Evolutionary conservation across 2,797 vertebrate genomes (phyloP).

Genomic region (Allobates femoralis): DNA sequence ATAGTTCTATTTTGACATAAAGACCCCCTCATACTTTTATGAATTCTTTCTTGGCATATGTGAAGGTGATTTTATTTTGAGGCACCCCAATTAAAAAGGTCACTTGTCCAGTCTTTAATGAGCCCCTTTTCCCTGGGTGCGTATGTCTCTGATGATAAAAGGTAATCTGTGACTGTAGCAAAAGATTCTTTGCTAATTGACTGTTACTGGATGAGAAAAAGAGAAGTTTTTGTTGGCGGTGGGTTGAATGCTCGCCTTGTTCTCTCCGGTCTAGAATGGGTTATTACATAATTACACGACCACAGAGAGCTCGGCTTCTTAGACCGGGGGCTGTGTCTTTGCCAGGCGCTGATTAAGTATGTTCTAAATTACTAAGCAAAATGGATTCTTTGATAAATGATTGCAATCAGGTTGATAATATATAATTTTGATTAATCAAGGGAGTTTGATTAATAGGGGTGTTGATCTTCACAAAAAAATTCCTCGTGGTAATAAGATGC

Average conservation of each 20-base stretch:
- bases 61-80: too few species aligned
- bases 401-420: constrained; percentile 79
- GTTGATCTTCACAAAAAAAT: constrained; percentile 70
- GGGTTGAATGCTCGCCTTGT: neutral
- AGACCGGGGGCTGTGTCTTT: constrained; percentile 65
- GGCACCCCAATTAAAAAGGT: neutral
- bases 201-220: constrained; percentile 11
- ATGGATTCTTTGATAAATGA: constrained; percentile 76
- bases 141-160: neutral
- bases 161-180: neutral
- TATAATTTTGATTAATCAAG: constrained; percentile 80
- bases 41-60: too few species aligned
- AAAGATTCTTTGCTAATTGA: neutral
- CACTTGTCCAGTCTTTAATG: neutral
- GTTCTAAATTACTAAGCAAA: constrained; percentile 70
- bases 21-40: too few species aligned
- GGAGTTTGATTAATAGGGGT: constrained; percentile 77
- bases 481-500: constrained; percentile 63
- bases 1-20: too few species aligned
- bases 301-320: constrained; percentile 52
- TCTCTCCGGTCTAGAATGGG: constrained; percentile 31
- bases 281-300: constrained; percentile 58
- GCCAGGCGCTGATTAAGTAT: constrained; percentile 71
- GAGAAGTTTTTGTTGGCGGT: neutral
- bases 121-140: neutral